Base-by-base conservation (phyloP, 1,140 invertebrate genomes). In the Lasaia peninsularis region DNA sequence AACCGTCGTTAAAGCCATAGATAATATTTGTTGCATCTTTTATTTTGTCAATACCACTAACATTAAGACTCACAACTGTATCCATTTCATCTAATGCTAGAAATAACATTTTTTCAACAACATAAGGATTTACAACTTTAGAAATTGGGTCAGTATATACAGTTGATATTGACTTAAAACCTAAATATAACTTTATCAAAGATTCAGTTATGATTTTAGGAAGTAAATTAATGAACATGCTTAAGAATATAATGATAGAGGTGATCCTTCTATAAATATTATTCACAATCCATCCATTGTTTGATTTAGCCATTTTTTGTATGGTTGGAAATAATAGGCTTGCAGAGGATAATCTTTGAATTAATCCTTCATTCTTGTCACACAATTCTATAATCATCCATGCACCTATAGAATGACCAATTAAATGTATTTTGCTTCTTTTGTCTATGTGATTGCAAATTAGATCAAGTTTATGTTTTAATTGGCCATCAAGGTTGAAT, bases 11-110 rank as follows among this genome's bases (percentile, higher is more conserved):
- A 24, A 34, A 54, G 24, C 73, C 70, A 56, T 82, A 86, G 50
- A 86, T 73, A 10, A 88, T 59, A 69, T 80, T 72, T n/a, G 74
- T 80, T 2, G 72, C 34, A 60, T 65, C 56, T 63, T 78, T 80
- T 16, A 84, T 63, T 58, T 70, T 78, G 9, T 78, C 58, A 21
- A 88, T 62, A 10, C 62, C 69, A 32, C 67, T 62, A 40, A 12
- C 62, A 53, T 86, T 85, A 6, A 88, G 60, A 48, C 33, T 35
- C 11, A 16, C 60, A 8, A 88, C 83, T 28, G 10, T 75, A 35
- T 86, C 80, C 81, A 88, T 86, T 74, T 88, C 85, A 73, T 88
- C 62, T 64, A 78, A 85, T 48, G 77, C 80, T 58, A 88, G 63
- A 52, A 73, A 75, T 16, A 85, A 56, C 16, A 88, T 60, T 52